These are phyloP conservation scores for Anoplolepis gracilipes DNA, from an alignment of 1,140 invertebrate genomes.

Conservation along the genomic window DNA sequence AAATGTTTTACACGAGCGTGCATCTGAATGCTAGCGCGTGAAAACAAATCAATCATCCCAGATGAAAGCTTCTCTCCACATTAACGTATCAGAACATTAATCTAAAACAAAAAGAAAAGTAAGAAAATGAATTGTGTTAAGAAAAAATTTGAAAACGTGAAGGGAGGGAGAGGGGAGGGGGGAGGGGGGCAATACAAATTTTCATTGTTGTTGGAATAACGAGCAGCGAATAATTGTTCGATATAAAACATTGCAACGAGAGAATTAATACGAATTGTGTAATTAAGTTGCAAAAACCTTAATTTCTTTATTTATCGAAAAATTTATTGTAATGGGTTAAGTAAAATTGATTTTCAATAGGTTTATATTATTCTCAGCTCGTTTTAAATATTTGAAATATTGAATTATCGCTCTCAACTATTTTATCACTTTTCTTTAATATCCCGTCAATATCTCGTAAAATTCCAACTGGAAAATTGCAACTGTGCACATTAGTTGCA, in stretches of 20 bases:
- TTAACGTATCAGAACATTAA: slow-evolving; percentile 12
- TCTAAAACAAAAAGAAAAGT: not conserved
- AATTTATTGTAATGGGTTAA: not conserved
- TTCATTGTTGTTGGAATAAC: not conserved
- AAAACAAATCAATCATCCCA: slow-evolving; percentile 47
- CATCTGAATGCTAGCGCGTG: slow-evolving; percentile 31
- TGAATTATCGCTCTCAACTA: not conserved
- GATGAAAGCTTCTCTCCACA: not conserved
- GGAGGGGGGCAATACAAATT: not conserved
- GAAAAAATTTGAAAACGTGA: not conserved
- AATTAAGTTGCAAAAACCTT: not conserved
- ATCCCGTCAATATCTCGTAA: slow-evolving; percentile 40
- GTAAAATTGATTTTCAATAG: too few relatives aligned
- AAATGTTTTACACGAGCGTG: slow-evolving; percentile 33
- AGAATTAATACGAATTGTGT: not conserved
- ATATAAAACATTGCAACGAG: not conserved
- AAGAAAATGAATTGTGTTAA: not conserved
- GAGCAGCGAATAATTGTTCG: not conserved
- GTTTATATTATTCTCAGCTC: not conserved
- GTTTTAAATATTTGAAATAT: not conserved
- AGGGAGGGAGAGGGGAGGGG: too few relatives aligned
- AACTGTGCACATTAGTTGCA: slow-evolving; percentile 1
- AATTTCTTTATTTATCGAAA: not conserved
- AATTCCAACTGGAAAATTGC: slow-evolving; percentile 56
- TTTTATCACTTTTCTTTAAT: slow-evolving; percentile 43